Conservation (phyloP, 2,888 invertebrate species). For the Scaptomyza flava region DNA sequence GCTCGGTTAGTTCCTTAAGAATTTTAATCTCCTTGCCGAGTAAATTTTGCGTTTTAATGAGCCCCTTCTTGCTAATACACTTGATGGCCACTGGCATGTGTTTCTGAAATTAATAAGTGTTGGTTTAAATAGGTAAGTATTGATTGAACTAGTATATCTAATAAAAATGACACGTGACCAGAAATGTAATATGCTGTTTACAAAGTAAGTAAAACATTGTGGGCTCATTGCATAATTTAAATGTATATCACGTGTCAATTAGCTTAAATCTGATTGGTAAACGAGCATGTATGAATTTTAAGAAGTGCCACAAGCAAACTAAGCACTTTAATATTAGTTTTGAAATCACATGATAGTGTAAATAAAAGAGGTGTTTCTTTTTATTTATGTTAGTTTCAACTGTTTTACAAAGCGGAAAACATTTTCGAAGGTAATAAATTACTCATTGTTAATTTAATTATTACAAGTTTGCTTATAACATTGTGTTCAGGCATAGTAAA, state of each 20-base stretch:
- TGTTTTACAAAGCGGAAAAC: too few relatives aligned
- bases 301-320: not conserved
- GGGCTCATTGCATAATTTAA: slow-evolving; percentile 13
- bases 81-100: slow-evolving; percentile 97
- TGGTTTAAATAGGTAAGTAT: slow-evolving; percentile 12
- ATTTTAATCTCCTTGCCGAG: slow-evolving; percentile 99
- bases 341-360: too few relatives aligned
- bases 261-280: slow-evolving; percentile 15
- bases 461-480: too few relatives aligned
- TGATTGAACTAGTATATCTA: not conserved
- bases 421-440: too few relatives aligned
- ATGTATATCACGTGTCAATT: slow-evolving; percentile 21
- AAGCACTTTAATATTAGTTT: too few relatives aligned
- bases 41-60: slow-evolving; percentile 98
- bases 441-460: too few relatives aligned
- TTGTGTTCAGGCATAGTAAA: too few relatives aligned
- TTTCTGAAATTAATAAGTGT: slow-evolving; percentile 87
- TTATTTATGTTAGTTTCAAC: too few relatives aligned
- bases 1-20: slow-evolving; percentile 97
- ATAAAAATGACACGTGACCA: not conserved
- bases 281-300: not conserved
- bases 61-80: slow-evolving; percentile 98
- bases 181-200: not conserved
- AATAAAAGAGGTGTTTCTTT: too few relatives aligned
- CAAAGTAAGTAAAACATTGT: slow-evolving; percentile 6